These are phyloP conservation scores for Arbacia lixula DNA, from an alignment of 53 echinoderm and acorn worm species.

Conservation along the genomic window DNA sequence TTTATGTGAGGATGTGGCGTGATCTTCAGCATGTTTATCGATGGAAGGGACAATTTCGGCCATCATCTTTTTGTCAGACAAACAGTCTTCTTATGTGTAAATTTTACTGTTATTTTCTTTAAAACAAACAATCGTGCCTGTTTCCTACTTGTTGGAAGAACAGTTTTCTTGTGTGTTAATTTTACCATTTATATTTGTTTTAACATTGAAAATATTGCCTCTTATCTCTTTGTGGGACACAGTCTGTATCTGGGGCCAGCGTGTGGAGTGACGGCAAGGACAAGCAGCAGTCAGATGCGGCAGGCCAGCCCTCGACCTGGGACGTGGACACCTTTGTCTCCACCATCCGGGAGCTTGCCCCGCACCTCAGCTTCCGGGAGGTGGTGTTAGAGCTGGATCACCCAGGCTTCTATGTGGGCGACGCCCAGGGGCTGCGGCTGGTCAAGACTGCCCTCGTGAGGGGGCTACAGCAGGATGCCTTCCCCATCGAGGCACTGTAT, in stretches of 20 bases:
- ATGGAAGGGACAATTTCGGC: too few species aligned
- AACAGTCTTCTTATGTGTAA: too few species aligned
- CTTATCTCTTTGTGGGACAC: neutral
- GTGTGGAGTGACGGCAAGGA: conserved; percentile 96
- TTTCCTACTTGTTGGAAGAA: too few species aligned
- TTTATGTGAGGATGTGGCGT: too few species aligned
- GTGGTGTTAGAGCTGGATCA: conserved; percentile 91
- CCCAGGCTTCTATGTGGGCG: conserved; percentile 79
- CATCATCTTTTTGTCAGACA: too few species aligned
- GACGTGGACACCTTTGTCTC: conserved; percentile 91
- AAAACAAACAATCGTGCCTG: too few species aligned
- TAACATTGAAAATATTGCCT: neutral
- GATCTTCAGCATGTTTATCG: too few species aligned
- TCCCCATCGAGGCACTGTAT: conserved; percentile 90
- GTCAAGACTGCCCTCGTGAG: conserved; percentile 86
- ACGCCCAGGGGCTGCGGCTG: conserved; percentile 79
- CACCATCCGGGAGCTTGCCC: conserved; percentile 82
- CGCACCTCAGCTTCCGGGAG: conserved; percentile 91
- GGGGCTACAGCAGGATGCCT: conserved; percentile 78
- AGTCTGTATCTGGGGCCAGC: conserved; percentile 84
- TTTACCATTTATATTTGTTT: too few species aligned
- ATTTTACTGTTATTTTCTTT: too few species aligned
- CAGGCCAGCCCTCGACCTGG: conserved; percentile 77
- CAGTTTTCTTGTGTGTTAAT: too few species aligned
- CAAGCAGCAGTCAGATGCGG: conserved; percentile 66